Percentiles rank a stretch among this genome's conserved stretches.
Evolutionary conservation across 2,888 invertebrate genomes (phyloP).

Genomic region (Caenorhabditis becei): DNA sequence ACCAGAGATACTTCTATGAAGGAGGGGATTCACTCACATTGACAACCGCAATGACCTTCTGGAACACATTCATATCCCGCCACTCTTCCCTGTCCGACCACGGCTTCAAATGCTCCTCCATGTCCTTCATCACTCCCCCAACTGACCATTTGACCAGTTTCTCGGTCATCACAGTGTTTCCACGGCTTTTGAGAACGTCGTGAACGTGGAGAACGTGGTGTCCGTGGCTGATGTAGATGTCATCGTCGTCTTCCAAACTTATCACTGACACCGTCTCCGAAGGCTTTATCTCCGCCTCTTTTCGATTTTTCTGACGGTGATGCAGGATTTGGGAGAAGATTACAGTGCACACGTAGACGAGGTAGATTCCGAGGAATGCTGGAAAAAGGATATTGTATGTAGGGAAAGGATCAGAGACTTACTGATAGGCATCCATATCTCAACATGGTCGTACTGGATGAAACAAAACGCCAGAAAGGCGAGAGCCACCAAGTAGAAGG

Average conservation of each 20-base stretch:
- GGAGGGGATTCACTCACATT: conserved; percentile 55
- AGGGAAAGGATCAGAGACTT: background rate
- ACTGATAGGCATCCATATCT: conserved; percentile 83
- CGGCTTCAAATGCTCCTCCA: conserved; percentile 58
- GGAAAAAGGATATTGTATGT: conserved; percentile 5
- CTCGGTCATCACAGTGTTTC: conserved; percentile 24
- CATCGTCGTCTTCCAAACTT: conserved; percentile 40
- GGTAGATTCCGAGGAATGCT: conserved; percentile 83
- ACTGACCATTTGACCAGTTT: conserved; percentile 29
- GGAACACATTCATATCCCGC: conserved; percentile 51
- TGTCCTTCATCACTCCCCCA: conserved; percentile 38
- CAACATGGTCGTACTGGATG: conserved; percentile 83
- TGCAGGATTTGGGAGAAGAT: conserved; percentile 81
- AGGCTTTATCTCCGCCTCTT: conserved; percentile 14
- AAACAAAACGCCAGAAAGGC: conserved; percentile 84
- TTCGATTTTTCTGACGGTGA: conserved; percentile 35
- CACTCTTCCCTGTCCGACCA: conserved; percentile 57
- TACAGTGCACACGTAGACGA: conserved; percentile 84
- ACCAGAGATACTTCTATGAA: too few species aligned
- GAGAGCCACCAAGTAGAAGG: conserved; percentile 84
- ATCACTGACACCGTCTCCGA: conserved; percentile 8
- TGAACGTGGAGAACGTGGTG: conserved; percentile 48
- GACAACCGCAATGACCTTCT: conserved; percentile 35
- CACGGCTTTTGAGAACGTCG: conserved; percentile 31
- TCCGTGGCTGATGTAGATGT: conserved; percentile 54